A percentile compares a stretch with the other conserved stretches of the same genome.
These are phyloP conservation scores for Acleris cristana DNA, from an alignment of 2,888 invertebrate species.

Conservation along the genomic window DNA sequence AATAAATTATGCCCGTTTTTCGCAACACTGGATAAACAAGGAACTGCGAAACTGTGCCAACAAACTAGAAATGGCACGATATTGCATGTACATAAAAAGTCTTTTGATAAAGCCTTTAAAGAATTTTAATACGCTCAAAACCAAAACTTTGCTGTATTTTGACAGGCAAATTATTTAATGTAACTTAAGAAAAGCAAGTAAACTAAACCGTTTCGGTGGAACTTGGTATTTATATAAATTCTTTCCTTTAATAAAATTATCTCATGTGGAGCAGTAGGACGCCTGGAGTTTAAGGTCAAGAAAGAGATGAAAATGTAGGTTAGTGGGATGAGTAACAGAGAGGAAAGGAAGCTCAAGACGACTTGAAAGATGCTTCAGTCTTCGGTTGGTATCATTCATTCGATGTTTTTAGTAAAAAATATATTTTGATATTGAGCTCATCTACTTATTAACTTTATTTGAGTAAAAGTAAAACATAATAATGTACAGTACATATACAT, in stretches of 20 bases:
- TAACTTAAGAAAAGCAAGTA: slow-evolving; percentile 7
- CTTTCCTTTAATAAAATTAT: slow-evolving; percentile 38
- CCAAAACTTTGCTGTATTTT: background rate
- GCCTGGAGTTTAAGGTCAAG: slow-evolving; percentile 75
- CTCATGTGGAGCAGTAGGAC: slow-evolving; percentile 48
- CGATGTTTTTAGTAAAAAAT: background rate
- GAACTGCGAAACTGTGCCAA: slow-evolving; percentile 22
- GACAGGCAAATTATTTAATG: background rate
- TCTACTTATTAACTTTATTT: no score
- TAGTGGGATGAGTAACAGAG: slow-evolving; percentile 56
- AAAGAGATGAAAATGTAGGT: slow-evolving; percentile 53
- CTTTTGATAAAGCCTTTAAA: background rate
- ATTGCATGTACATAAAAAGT: background rate
- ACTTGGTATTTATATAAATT: slow-evolving; percentile 2
- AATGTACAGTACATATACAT: no score
- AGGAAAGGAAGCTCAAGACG: slow-evolving; percentile 54
- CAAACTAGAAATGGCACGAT: slow-evolving; percentile 10
- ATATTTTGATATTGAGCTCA: no score
- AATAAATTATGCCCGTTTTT: slow-evolving; percentile 47
- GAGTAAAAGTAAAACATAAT: no score
- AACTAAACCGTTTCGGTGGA: background rate
- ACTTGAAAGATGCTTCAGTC: slow-evolving; percentile 29
- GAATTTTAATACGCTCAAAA: background rate
- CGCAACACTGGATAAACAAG: slow-evolving; percentile 42
- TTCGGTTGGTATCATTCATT: slow-evolving; percentile 12